Evolutionary conservation across 1,140 invertebrate genomes (phyloP), one percentile per base, ranked within the genome.

Genomic region (Diabrotica undecimpunctata): DNA sequence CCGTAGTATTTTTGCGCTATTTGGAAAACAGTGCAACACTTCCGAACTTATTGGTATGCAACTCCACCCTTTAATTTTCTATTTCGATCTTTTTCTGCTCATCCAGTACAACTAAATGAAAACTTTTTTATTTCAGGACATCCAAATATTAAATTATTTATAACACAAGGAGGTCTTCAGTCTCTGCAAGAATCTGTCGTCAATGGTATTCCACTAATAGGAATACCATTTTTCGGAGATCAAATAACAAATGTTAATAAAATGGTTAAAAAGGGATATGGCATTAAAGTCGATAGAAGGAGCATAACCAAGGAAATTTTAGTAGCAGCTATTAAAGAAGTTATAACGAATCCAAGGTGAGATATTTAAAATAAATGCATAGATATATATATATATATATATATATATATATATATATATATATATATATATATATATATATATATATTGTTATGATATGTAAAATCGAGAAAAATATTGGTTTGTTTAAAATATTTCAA

Each of bases 101-200:
- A 4, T 46, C 3, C 41, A 46, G 41, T 46, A 46, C 4, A 3
- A 5, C 41, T 10, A 6, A 46, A 46, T 5, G 41, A n/a, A 46
- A 4, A 6, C 4, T 46, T 46, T 46, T 46, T 46, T 46, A 25
- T 46, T 46, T 8, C 54, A 81, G 80, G 68, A 8, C 82, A 85
- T 71, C 68, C 66, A 46, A 77, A 80, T 66, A 65, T 78, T 4
- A 77, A 75, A 62, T 11, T 74, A 5, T 85, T 85, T 64, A 78
- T 85, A 13, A 82, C 79, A 8, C 84, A 85, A 71, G 83, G 82
- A 60, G 83, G 83, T 6, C 70, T 80, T 10, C 79, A 83, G 56
- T 83, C 83, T 7, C 72, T 79, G 14, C 80, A 80, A 65, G 84
- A 85, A 72, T 74, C 81, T 0, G 72, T 82, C 0, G 75, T 79